These are phyloP conservation scores for Saccostrea cuccullata DNA, from an alignment of 1,140 invertebrate species.

Conservation along the genomic window DNA sequence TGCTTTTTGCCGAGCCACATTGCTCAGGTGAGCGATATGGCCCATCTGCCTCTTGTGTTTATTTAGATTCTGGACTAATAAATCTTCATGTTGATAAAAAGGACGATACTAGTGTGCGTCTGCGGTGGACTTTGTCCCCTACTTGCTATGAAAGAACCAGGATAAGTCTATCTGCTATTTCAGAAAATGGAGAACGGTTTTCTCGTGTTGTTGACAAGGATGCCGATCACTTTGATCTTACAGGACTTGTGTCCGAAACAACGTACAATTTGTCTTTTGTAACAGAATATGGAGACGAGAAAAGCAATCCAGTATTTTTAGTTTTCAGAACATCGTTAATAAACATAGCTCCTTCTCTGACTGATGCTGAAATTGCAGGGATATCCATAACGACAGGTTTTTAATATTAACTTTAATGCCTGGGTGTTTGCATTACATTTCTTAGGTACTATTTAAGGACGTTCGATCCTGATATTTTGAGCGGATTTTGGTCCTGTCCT, in stretches of 20 bases:
- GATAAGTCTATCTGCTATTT: background rate
- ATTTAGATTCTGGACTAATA: background rate
- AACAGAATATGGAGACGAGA: constrained; percentile 17
- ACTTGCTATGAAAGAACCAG: background rate
- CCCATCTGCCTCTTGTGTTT: too few species aligned
- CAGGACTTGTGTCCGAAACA: constrained; percentile 8
- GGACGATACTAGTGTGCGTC: background rate
- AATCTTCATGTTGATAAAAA: background rate
- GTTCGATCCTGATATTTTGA: too few species aligned
- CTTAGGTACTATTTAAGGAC: too few species aligned
- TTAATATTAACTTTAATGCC: too few species aligned
- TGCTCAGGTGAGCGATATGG: too few species aligned
- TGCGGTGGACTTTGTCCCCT: background rate
- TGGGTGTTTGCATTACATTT: too few species aligned
- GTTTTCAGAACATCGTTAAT: background rate
- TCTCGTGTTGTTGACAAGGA: background rate
- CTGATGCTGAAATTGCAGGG: too few species aligned
- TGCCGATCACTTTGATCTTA: background rate
- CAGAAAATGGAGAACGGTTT: background rate
- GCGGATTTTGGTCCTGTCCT: too few species aligned
- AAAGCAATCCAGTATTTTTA: constrained; percentile 41
- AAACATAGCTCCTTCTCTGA: too few species aligned
- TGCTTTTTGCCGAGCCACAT: too few species aligned
- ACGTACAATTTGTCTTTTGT: constrained; percentile 44
- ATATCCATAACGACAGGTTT: too few species aligned